Base-by-base conservation (phyloP, 1,140 invertebrate genomes). In the Drosophila quadrilineata region DNA sequence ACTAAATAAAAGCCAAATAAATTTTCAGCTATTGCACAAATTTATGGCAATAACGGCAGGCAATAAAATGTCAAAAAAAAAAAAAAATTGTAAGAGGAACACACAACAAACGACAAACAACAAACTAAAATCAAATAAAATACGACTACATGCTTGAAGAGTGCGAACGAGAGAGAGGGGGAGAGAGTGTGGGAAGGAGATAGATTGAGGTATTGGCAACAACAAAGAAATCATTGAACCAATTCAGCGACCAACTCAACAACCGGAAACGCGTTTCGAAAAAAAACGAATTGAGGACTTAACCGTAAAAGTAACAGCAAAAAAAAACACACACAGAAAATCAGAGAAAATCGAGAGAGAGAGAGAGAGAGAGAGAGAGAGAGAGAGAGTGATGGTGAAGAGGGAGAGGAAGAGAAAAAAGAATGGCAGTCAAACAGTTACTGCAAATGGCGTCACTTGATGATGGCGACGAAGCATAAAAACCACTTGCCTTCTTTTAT, bases 161-260 rank as follows among this genome's bases (percentile, higher is more conserved):
- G n/a, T n/a, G n/a, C n/a, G n/a, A n/a, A n/a, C n/a, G n/a, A n/a
- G n/a, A n/a, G n/a, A n/a, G n/a, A n/a, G n/a, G n/a, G n/a, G n/a
- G n/a, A n/a, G n/a, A n/a, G n/a, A n/a, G n/a, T n/a, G n/a, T n/a
- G n/a, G n/a, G n/a, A n/a, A n/a, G n/a, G n/a, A n/a, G n/a, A n/a
- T n/a, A n/a, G n/a, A n/a, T n/a, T n/a, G n/a, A n/a, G n/a, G n/a
- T n/a, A 60, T 41, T 58, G 41, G 36, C 36, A 63, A 45, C 70
- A 77, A 85, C 70, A 85, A 85, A 85, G 79, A 85, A 85, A 85
- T 85, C 79, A 79, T 85, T 79, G 79, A 85, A 85, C 79, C 79
- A 85, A 85, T 85, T 85, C 79, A 85, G 79, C 79, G 79, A 85
- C 79, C 79, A 85, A 85, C 74, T 85, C 79, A 85, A 85, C 79